Conservation (phyloP, 1,140 invertebrate species). For the Hydropsyche tenuis region DNA sequence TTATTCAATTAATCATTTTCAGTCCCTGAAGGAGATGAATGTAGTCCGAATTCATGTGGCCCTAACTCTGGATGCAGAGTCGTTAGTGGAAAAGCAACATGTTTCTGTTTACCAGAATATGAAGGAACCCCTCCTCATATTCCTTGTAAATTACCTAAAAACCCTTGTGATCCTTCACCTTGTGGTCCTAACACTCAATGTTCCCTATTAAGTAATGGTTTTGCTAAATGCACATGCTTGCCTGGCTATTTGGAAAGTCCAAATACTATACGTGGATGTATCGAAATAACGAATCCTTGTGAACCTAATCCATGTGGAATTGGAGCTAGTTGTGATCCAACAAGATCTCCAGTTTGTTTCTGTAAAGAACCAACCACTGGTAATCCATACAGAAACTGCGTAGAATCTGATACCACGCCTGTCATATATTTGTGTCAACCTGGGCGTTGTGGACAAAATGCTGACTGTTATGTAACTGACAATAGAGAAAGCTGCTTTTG, state of each 20-base stretch:
- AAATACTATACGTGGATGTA: conserved; percentile 84
- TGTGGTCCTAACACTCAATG: conserved; percentile 90
- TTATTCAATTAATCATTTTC: conserved; percentile 51
- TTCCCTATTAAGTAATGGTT: conserved; percentile 78
- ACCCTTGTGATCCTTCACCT: conserved; percentile 83
- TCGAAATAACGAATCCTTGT: conserved; percentile 78
- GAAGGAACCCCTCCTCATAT: conserved; percentile 81
- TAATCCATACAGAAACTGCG: conserved; percentile 79
- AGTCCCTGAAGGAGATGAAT: conserved; percentile 89
- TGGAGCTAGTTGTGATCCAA: conserved; percentile 80
- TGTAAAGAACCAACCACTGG: conserved; percentile 77
- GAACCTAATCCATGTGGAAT: conserved; percentile 82
- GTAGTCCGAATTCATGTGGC: conserved; percentile 84
- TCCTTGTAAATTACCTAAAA: conserved; percentile 70
- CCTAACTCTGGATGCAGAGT: conserved; percentile 80
- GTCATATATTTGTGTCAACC: conserved; percentile 73
- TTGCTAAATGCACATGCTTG: conserved; percentile 86
- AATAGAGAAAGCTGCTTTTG: conserved; percentile 84
- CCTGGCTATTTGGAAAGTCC: conserved; percentile 84
- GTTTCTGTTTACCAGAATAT: conserved; percentile 87
- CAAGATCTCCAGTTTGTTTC: conserved; percentile 77
- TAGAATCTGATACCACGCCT: too few species aligned
- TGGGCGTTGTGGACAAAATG: conserved; percentile 79
- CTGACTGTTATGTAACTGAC: conserved; percentile 79
- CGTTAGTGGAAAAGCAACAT: conserved; percentile 73